phyloP scores from a whole-genome alignment of 2,113 vertebrate genomes.

The Nematolebias whitei region DNA sequence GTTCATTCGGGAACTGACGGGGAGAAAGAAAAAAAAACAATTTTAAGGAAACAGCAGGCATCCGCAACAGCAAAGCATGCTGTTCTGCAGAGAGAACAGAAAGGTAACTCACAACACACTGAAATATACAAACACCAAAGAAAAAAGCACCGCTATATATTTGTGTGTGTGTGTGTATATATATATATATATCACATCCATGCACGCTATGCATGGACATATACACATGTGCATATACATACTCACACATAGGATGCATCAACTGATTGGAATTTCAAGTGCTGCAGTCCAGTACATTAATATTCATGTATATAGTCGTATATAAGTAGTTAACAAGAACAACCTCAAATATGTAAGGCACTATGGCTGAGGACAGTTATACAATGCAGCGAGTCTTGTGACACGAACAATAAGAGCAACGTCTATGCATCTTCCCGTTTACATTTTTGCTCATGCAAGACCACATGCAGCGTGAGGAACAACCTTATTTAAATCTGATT shows the following conservation, averaged over 20 bases:
- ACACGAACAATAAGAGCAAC: slow-evolving; percentile 94
- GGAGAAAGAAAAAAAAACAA: slow-evolving; percentile 20
- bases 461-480: slow-evolving; percentile 99
- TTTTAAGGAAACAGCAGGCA: slow-evolving; percentile 84
- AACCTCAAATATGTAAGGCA: slow-evolving; percentile 99
- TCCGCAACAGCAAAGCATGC: slow-evolving; percentile 90
- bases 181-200: slow-evolving; percentile 64
- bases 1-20: slow-evolving; percentile 79
- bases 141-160: slow-evolving; percentile 83
- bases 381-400: slow-evolving; percentile 97
- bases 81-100: slow-evolving; percentile 83
- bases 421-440: slow-evolving; percentile 87
- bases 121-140: slow-evolving; percentile 90
- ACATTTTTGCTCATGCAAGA: slow-evolving; percentile 96
- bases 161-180: slow-evolving; percentile 78
- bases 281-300: slow-evolving; percentile 98
- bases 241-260: slow-evolving; percentile 83
- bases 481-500: slow-evolving; percentile 84
- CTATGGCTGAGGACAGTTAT: slow-evolving; percentile 98
- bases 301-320: slow-evolving; percentile 82
- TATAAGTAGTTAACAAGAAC: slow-evolving; percentile 98
- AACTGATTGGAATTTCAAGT: slow-evolving; percentile 96
- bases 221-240: slow-evolving; percentile 73
- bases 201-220: slow-evolving; percentile 79
- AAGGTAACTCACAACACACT: slow-evolving; percentile 81